Evolutionary conservation across 2,888 invertebrate species (phyloP).

Genomic region (Caenorhabditis imperialis): DNA sequence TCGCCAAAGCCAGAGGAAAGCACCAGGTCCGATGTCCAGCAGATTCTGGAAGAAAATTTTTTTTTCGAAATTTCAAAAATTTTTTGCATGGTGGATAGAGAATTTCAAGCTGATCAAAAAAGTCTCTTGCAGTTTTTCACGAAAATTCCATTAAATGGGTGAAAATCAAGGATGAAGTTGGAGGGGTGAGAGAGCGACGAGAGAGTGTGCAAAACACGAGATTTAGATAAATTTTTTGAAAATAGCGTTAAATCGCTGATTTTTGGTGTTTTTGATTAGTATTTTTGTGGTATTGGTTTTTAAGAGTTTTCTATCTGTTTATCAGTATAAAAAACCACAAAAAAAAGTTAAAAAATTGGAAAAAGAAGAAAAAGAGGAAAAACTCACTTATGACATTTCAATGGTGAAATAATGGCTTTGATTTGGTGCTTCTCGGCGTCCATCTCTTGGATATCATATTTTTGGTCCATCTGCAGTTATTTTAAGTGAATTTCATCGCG

Average conservation of each 20-base stretch:
- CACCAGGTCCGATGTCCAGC: slow-evolving; percentile 64
- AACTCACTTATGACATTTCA: slow-evolving; percentile 70
- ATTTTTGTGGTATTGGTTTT: no score
- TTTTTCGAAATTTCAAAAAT: background rate
- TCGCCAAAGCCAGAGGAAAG: slow-evolving; percentile 39
- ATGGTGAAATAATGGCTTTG: slow-evolving; percentile 72
- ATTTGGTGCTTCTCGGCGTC: slow-evolving; percentile 68
- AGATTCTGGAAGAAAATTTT: slow-evolving; percentile 63
- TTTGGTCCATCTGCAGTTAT: slow-evolving; percentile 70
- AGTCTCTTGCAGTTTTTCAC: background rate
- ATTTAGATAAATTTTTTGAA: no score
- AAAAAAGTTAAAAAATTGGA: slow-evolving; percentile 4
- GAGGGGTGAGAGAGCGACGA: no score
- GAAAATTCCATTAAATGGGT: no score
- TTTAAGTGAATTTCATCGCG: background rate
- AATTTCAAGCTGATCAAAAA: slow-evolving; percentile 1
- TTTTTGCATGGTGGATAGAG: no score
- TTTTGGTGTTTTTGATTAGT: no score
- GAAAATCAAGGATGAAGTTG: no score
- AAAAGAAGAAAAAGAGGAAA: background rate
- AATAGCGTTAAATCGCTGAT: no score
- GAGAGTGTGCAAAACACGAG: no score
- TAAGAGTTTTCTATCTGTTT: no score
- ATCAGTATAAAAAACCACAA: background rate
- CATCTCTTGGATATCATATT: slow-evolving; percentile 70